Conservation (phyloP, 1,140 invertebrate genomes). For the Hyposmocoma kahamanoa region DNA sequence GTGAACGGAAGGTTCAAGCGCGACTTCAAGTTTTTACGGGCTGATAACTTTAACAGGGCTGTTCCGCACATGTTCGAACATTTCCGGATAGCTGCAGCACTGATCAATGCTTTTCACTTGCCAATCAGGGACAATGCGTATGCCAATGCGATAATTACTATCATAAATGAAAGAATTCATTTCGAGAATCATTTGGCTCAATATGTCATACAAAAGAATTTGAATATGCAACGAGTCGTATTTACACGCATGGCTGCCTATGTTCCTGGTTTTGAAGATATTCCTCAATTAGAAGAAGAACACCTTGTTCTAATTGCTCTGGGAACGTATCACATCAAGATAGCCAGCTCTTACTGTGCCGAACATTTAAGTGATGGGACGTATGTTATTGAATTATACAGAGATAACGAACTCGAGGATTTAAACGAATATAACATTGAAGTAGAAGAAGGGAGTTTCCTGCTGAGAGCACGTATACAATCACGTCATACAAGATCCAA, state of each 20-base stretch:
- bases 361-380: too few relatives aligned
- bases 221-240: conserved; percentile 12
- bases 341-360: too few relatives aligned
- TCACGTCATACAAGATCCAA: too few relatives aligned
- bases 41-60: background rate
- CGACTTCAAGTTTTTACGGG: background rate
- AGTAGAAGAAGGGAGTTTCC: too few relatives aligned
- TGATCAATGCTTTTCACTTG: background rate
- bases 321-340: too few relatives aligned
- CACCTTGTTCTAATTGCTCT: too few relatives aligned
- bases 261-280: conserved; percentile 3
- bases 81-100: conserved; percentile 1
- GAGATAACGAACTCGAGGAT: too few relatives aligned
- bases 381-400: too few relatives aligned
- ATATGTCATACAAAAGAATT: conserved; percentile 9
- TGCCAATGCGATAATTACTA: background rate
- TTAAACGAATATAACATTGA: too few relatives aligned
- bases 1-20: conserved; percentile 1
- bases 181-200: conserved; percentile 10
- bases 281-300: too few relatives aligned
- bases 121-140: background rate
- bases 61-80: background rate
- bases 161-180: background rate
- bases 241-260: conserved; percentile 3
- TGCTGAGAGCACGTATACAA: too few relatives aligned